Base-by-base conservation (phyloP, 2,797 vertebrate genomes). In the Babyrousa celebensis region DNA sequence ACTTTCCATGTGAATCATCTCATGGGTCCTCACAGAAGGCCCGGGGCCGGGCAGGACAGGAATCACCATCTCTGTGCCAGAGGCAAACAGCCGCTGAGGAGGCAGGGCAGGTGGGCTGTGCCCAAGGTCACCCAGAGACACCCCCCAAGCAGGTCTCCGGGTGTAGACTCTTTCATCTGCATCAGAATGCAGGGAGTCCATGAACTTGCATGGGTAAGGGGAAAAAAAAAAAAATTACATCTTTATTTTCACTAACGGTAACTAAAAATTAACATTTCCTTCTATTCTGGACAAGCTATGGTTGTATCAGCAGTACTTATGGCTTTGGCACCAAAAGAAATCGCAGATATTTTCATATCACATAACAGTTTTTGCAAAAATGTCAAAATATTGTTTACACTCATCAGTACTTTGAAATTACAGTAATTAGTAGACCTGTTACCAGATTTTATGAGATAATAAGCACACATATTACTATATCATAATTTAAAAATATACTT, bases 1-100 rank as follows among this genome's bases (percentile, higher is more conserved):
- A 96, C 96, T 91, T 96, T 96, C 97, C 94, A 92, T 68, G 63
- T 29, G 88, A 71, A 95, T 96, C 96, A 82, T 85, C 78, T 92
- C 94, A 48, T 7, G 63, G 67, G 48, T 70, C 77, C 56, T 89
- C 27, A 54, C 29, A 93, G 93, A 95, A 91, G 40, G 32, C 18
- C 29, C 77, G 15, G 0, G 54, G 40, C 15, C 74, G 68, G 82
- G 54, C 70, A n/a, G 68, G 79, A 29, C 36, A 84, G 52, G 65
- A 77, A 40, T 23, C 36, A 8, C 52, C 27, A 29, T 27, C 72
- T 67, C 58, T 67, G 11, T 29, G 65, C 40, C 6, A 75, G 23
- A 91, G 62, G 89, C 0, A 6, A 43, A 90, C 58, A 62, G 36
- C 43, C 0, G 0, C 58, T 48, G 56, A 32, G 58, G 54, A 32